These are phyloP conservation scores for Terebella lapidaria DNA, from an alignment of 2,888 invertebrate genomes.

Conservation along the genomic window DNA sequence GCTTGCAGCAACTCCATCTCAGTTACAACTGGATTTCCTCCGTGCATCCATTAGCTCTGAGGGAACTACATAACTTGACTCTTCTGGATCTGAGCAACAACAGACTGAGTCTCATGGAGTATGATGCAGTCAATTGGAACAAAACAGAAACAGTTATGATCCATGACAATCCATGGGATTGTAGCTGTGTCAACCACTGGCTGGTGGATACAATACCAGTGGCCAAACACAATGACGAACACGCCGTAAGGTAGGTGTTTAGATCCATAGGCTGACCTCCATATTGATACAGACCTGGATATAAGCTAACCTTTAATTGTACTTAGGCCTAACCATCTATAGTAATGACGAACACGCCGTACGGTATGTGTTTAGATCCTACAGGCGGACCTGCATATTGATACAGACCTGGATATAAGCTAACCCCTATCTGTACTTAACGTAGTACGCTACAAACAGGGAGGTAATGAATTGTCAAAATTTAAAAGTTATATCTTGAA, in stretches of 20 bases:
- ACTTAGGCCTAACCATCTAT: too few relatives aligned
- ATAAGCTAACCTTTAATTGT: too few relatives aligned
- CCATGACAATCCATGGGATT: not conserved
- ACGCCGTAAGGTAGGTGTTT: not conserved
- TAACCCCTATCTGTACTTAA: too few relatives aligned
- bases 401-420: too few relatives aligned
- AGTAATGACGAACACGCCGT: too few relatives aligned
- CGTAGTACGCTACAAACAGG: too few relatives aligned
- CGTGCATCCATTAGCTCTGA: not conserved
- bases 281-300: too few relatives aligned
- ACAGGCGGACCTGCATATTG: too few relatives aligned
- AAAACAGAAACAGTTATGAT: not conserved
- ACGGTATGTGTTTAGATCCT: too few relatives aligned
- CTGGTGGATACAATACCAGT: not conserved
- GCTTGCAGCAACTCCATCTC: not conserved
- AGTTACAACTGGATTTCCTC: not conserved
- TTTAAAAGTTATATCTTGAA: too few relatives aligned
- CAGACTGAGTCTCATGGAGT: not conserved
- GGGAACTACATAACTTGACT: not conserved
- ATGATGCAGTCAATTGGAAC: not conserved
- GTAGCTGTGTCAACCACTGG: not conserved
- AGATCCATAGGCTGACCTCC: too few relatives aligned
- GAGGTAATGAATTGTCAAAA: too few relatives aligned
- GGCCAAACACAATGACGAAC: not conserved
- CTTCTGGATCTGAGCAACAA: not conserved